Evolutionary conservation across 2,888 invertebrate genomes (phyloP), one percentile per base, ranked within the genome.

Genomic region (Anoplius nigerrimus): DNA sequence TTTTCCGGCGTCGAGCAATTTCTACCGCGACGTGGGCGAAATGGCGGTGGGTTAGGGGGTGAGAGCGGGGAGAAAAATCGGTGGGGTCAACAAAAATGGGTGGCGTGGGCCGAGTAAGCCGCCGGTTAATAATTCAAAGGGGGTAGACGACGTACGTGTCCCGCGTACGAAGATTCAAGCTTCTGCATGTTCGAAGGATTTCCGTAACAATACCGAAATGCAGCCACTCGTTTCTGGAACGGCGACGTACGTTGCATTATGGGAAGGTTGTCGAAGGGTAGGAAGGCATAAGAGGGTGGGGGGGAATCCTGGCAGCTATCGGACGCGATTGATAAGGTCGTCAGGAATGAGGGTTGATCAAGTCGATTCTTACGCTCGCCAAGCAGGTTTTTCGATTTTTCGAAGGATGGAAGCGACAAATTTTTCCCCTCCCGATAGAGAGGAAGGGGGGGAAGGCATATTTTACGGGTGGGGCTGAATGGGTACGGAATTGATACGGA

Each of bases 161-260:
- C 51, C 34, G 68, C 62, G 65, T 62, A 53, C 64, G 34, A 54
- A 74, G 61, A 65, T 65, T 20, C 21, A 27, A 34, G 56, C 46
- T 27, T 56, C 48, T 43, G 62, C 46, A 66, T 52, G 57, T 68
- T n/a, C 70, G 68, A 72, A 66, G 71, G 65, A 72, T 71, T 75
- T 71, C 66, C 71, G 62, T 75, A 75, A 72, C 75, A 75, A 75
- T 69, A 59, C 71, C 67, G 69, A 74, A 67, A 58, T 53, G 61
- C 63, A 24, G 52, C n/a, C 45, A 59, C 65, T 62, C 61, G 61
- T 65, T 63, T 66, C 22, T 22, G 52, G 52, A 16, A 21, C 52
- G 52, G 11, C 54, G 52, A 34, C 34, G 34, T 34, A 34, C 52
- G 18, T 21, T 21, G 52, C 52, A 20, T 48, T 20, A 20, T n/a